phyloP scores from a whole-genome alignment of 2,113 vertebrate species.

The Passerina amoena region DNA sequence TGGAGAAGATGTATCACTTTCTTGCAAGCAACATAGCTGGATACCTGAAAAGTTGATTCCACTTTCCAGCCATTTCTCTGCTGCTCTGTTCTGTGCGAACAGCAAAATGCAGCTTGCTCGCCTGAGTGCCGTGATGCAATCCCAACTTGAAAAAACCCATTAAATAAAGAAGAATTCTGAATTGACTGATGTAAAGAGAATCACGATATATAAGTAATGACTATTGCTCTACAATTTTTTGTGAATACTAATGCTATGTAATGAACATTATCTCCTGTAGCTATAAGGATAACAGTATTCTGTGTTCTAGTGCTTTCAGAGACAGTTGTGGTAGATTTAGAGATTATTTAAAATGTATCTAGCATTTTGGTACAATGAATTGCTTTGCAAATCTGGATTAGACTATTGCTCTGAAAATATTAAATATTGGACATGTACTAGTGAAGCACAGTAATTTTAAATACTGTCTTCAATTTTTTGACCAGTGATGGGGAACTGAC shows the following conservation, averaged over 20 bases:
- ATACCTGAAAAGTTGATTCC: neutral
- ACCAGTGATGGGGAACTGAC: neutral
- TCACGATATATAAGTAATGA: neutral
- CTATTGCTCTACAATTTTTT: neutral
- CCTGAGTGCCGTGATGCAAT: neutral
- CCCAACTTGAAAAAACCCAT: neutral
- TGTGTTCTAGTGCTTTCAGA: constrained; percentile 5
- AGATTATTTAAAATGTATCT: constrained; percentile 41
- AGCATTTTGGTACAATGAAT: neutral
- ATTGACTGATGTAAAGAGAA: neutral
- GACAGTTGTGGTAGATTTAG: constrained; percentile 37
- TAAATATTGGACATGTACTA: neutral
- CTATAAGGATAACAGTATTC: neutral
- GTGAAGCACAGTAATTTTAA: neutral
- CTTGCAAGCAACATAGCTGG: neutral
- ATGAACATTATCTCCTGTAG: neutral
- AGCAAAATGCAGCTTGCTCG: neutral
- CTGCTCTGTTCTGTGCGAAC: neutral
- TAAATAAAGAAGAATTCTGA: neutral
- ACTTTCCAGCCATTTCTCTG: neutral
- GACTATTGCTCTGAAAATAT: neutral
- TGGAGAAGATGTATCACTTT: neutral
- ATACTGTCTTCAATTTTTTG: neutral
- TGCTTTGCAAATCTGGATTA: constrained; percentile 59
- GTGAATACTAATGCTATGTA: neutral